Evolutionary conservation across 1,140 invertebrate species (phyloP).

Genomic region (Proales similis): DNA sequence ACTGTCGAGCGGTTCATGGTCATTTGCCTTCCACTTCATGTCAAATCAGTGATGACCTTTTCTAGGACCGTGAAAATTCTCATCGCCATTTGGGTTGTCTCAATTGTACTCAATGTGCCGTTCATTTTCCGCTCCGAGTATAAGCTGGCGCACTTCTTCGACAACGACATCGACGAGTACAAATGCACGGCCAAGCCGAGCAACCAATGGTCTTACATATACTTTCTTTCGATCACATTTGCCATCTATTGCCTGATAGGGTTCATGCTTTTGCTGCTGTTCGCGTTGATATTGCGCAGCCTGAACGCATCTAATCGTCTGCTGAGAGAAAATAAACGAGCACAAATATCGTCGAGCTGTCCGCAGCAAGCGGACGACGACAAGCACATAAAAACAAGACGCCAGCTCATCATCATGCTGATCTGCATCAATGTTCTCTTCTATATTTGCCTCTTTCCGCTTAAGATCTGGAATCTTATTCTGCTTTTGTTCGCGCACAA

Average conservation of each 20-base stretch:
- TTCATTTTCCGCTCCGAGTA: slow-evolving; percentile 31
- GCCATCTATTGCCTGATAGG: slow-evolving; percentile 21
- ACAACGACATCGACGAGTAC: slow-evolving; percentile 18
- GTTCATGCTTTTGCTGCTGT: slow-evolving; percentile 17
- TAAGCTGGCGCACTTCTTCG: slow-evolving; percentile 13
- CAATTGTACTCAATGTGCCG: slow-evolving; percentile 18
- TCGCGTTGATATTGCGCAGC: background rate
- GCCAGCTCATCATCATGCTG: slow-evolving; percentile 28
- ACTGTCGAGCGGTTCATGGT: slow-evolving; percentile 28
- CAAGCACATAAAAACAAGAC: slow-evolving; percentile 16
- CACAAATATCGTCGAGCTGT: too few relatives aligned
- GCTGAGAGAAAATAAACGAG: too few relatives aligned
- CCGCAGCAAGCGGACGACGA: too few relatives aligned
- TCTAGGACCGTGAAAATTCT: slow-evolving; percentile 23
- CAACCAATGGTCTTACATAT: slow-evolving; percentile 5
- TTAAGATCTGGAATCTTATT: slow-evolving; percentile 27
- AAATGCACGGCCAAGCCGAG: slow-evolving; percentile 15
- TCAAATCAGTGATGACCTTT: slow-evolving; percentile 31
- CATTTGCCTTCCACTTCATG: slow-evolving; percentile 20
- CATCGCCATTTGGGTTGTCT: slow-evolving; percentile 18
- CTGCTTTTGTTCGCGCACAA: slow-evolving; percentile 21
- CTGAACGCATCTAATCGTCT: slow-evolving; percentile 10
- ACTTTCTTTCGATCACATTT: slow-evolving; percentile 24
- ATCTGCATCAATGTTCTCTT: slow-evolving; percentile 26
- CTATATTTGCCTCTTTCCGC: slow-evolving; percentile 33